phyloP scores from a whole-genome alignment of 2,797 vertebrate species.

The Pitangus sulphuratus region DNA sequence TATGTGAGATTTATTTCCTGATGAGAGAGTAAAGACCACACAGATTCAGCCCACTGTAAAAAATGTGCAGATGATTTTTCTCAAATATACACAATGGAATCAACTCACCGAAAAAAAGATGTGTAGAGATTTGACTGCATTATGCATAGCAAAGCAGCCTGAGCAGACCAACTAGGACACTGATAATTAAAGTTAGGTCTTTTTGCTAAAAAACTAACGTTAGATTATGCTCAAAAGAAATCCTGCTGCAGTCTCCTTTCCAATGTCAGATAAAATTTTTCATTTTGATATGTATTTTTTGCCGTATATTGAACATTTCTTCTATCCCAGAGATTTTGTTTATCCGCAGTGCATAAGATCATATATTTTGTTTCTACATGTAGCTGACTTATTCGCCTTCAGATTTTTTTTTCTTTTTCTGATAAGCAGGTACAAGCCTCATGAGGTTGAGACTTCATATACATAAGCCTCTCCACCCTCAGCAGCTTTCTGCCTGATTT shows the following conservation, averaged over 20 bases:
- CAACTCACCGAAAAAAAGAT: not conserved
- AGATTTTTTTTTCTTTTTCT: slow-evolving; percentile 31
- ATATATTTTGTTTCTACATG: slow-evolving; percentile 58
- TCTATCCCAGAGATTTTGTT: slow-evolving; percentile 37
- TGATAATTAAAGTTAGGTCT: slow-evolving; percentile 39
- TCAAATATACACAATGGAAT: slow-evolving; percentile 61
- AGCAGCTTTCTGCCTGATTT: slow-evolving; percentile 67
- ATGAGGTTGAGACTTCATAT: slow-evolving; percentile 58
- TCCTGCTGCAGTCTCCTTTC: not conserved
- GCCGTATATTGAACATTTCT: not conserved
- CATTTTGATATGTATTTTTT: slow-evolving; percentile 12
- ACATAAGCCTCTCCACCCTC: slow-evolving; percentile 56
- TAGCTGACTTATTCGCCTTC: slow-evolving; percentile 52
- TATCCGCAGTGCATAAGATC: slow-evolving; percentile 9
- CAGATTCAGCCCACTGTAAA: slow-evolving; percentile 49
- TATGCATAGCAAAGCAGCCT: slow-evolving; percentile 30
- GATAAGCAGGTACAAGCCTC: slow-evolving; percentile 58
- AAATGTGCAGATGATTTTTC: slow-evolving; percentile 64
- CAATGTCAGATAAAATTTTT: slow-evolving; percentile 30
- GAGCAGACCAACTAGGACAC: not conserved
- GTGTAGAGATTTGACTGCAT: slow-evolving; percentile 16
- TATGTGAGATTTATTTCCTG: slow-evolving; percentile 64
- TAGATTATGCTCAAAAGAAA: slow-evolving; percentile 36
- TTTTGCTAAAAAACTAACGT: slow-evolving; percentile 28
- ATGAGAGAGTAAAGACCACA: slow-evolving; percentile 58